phyloP scores from a whole-genome alignment of 1,140 invertebrate species.

The Popillia japonica region DNA sequence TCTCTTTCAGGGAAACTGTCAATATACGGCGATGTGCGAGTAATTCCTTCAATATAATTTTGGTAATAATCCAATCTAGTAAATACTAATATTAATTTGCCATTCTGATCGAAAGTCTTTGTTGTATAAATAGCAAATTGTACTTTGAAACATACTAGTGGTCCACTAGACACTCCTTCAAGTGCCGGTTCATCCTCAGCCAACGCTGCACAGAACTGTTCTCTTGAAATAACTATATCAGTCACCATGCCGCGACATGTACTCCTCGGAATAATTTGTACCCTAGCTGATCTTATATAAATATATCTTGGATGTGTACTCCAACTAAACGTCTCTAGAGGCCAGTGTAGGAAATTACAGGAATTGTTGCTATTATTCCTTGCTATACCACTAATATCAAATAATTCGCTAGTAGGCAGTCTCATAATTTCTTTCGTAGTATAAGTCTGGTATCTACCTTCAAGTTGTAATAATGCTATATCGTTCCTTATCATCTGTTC shows the following conservation, averaged over 20 bases:
- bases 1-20: neutral
- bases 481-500: neutral
- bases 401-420: neutral
- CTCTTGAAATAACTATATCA: neutral
- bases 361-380: neutral
- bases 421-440: neutral
- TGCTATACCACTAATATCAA: neutral
- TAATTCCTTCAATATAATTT: slow-evolving; percentile 7
- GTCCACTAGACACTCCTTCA: neutral
- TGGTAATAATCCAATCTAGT: slow-evolving; percentile 10
- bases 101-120: neutral
- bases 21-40: neutral
- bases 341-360: neutral
- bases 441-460: neutral
- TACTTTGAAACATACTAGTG: neutral
- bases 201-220: neutral
- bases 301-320: neutral
- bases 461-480: neutral
- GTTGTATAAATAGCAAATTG: slow-evolving; percentile 16
- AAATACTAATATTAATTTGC: neutral
- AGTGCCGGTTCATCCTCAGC: neutral
- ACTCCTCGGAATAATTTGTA: neutral
- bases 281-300: neutral
- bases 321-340: neutral
- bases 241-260: neutral